phyloP scores from a whole-genome alignment of 30 jellyfish, hydroid and myxozoan species.

The Aurelia aurita complex sp. Pacific region DNA sequence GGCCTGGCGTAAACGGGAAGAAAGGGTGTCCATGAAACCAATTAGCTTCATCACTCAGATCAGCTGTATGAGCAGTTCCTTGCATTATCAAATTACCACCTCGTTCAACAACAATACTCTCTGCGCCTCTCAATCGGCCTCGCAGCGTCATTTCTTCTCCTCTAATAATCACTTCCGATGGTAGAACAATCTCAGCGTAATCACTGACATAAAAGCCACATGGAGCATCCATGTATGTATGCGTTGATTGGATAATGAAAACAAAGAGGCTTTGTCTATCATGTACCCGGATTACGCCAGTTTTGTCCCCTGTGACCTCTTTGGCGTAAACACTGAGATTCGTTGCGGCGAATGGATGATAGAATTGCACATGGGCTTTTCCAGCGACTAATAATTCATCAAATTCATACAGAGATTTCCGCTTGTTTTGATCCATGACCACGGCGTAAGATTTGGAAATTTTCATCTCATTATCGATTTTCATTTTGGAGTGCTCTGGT shows the following conservation, averaged over 20 bases:
- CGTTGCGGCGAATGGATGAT: conserved; percentile 40
- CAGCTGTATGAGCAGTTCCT: conserved; percentile 60
- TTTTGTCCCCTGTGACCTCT: conserved; percentile 67
- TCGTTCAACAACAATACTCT: conserved; percentile 45
- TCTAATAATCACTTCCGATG: conserved; percentile 65
- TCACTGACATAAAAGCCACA: conserved; percentile 64
- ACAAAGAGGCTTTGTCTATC: conserved; percentile 60
- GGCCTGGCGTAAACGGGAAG: conserved; percentile 54
- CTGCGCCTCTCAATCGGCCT: conserved; percentile 61
- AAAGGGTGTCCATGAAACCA: conserved; percentile 61
- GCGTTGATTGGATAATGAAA: conserved; percentile 66
- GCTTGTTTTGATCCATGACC: conserved; percentile 47
- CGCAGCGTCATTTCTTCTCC: conserved; percentile 61
- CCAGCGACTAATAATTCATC: conserved; percentile 52
- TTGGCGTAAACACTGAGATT: conserved; percentile 56
- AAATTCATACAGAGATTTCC: conserved; percentile 36
- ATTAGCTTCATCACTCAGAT: conserved; percentile 49
- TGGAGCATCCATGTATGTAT: conserved; percentile 75
- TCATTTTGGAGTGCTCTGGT: conserved; percentile 51
- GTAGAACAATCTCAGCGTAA: conserved; percentile 58
- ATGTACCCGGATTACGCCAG: conserved; percentile 58
- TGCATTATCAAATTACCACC: conserved; percentile 45
- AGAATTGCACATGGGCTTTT: conserved; percentile 54
- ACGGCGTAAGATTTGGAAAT: conserved; percentile 33
- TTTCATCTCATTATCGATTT: conserved; percentile 24